Conservation (phyloP, 2,888 invertebrate species). For the Lypha dubia region DNA sequence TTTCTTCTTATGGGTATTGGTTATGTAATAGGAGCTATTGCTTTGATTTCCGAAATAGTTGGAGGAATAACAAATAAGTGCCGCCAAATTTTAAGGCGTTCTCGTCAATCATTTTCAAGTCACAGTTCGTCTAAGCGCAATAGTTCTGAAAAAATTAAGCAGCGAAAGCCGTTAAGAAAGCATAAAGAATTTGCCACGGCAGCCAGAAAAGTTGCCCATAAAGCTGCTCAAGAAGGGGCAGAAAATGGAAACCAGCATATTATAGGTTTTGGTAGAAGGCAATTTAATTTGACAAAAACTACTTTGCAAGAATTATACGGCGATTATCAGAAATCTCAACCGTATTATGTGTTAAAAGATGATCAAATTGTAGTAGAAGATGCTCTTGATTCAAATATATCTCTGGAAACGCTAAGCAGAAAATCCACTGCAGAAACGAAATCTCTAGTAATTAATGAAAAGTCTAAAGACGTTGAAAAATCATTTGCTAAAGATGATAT, state of each 20-base stretch:
- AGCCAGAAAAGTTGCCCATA: constrained; percentile 73
- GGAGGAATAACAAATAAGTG: constrained; percentile 88
- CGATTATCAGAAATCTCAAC: constrained; percentile 75
- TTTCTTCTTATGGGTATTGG: constrained; percentile 89
- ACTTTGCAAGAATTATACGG: constrained; percentile 81
- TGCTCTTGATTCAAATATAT: constrained; percentile 43
- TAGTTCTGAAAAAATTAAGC: constrained; percentile 68
- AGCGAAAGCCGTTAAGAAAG: constrained; percentile 29
- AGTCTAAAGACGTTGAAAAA: constrained; percentile 5
- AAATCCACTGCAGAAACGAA: constrained; percentile 30
- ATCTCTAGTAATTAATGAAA: constrained; percentile 17
- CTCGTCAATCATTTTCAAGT: constrained; percentile 76
- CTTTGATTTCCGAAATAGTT: constrained; percentile 88
- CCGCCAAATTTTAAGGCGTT: constrained; percentile 80
- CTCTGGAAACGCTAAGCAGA: background rate
- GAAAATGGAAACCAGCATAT: constrained; percentile 71
- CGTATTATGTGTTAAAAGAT: constrained; percentile 68
- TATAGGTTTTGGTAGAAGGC: constrained; percentile 79
- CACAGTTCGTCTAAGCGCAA: constrained; percentile 77
- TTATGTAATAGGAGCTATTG: constrained; percentile 86
- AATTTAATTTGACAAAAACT: constrained; percentile 80
- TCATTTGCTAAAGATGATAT: constrained; percentile 31
- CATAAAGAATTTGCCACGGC: constrained; percentile 71
- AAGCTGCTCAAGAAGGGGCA: constrained; percentile 73
- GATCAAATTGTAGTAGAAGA: constrained; percentile 68